Conservation (phyloP, 2,113 vertebrate species). For the Ploceus nigricollis region DNA sequence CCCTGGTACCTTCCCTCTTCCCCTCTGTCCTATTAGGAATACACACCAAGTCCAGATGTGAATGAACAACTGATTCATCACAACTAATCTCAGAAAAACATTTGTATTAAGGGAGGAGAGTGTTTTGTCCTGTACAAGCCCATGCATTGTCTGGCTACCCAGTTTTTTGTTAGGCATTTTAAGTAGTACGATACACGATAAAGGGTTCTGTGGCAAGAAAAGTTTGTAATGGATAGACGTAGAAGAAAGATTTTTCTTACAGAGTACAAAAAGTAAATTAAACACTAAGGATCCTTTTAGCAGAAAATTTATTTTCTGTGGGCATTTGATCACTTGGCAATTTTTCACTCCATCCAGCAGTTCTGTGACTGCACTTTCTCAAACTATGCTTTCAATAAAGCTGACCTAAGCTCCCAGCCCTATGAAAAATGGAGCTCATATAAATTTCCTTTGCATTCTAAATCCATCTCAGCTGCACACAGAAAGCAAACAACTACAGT, state of each 20-base stretch:
- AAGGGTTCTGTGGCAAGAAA: background rate
- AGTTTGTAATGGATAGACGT: background rate
- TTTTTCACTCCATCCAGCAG: background rate
- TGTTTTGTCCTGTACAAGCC: background rate
- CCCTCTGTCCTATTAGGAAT: background rate
- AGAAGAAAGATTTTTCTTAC: background rate
- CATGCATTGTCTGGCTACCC: background rate
- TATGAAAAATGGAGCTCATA: background rate
- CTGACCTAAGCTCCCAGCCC: background rate
- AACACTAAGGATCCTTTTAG: background rate
- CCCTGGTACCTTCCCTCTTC: background rate
- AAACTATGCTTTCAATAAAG: background rate
- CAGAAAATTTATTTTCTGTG: background rate
- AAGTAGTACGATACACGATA: background rate
- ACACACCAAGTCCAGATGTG: background rate
- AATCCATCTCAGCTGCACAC: background rate
- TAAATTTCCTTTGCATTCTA: slow-evolving; percentile 6
- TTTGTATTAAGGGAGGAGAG: background rate
- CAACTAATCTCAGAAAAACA: background rate
- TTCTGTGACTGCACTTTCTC: background rate
- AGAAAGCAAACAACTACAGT: background rate
- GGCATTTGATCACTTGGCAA: background rate
- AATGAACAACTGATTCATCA: background rate
- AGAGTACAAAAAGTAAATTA: background rate
- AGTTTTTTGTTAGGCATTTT: background rate